Evolutionary conservation across 2,888 invertebrate genomes (phyloP), one percentile per base, ranked within the genome.

Genomic region (Dermolepida albohirtum): DNA sequence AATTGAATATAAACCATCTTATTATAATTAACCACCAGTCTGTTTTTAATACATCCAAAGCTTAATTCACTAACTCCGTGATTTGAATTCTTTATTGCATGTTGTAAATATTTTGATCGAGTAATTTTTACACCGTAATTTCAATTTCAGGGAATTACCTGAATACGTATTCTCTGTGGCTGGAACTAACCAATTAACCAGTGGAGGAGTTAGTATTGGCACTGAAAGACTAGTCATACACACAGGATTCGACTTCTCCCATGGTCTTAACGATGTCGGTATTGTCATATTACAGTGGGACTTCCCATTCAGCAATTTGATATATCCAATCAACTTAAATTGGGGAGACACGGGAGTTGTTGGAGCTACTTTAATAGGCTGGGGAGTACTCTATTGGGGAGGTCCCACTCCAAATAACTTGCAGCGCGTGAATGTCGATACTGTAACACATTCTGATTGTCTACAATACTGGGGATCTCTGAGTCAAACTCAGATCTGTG

Each of bases 341-440:
- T 17, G 52, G n/a, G 52, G 29, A 10, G 57, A 51, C 43, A 71
- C 69, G 1, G 69, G 50, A 8, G 67, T 68, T 14, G 59, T 64
- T 2, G 52, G 66, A 7, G 57, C 67, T 22, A 29, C 64, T 39
- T 55, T 74, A 2, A 57, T 55, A 40, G 74, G 73, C 10, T 73
- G 73, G 73, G 73, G 73, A 14, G 50, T 51, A 34, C 76, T 81
- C 22, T 83, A 84, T 12, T 88, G 86, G 73, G 87, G 87, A 10
- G 88, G 88, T 16, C 73, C 75, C 2, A 75, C 84, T 0, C 87
- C 89, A 0, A 84, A 85, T 66, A 82, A 85, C 7, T 82, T 89
- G 8, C 89, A 89, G 74, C 85, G 85, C 76, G 87, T 89, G 63
- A 80, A 84, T 68, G 74, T 86, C 67, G 82, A 79, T 0, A 81